Base-by-base conservation (phyloP, 2,888 invertebrate species). In the Physocephala rufipes region DNA sequence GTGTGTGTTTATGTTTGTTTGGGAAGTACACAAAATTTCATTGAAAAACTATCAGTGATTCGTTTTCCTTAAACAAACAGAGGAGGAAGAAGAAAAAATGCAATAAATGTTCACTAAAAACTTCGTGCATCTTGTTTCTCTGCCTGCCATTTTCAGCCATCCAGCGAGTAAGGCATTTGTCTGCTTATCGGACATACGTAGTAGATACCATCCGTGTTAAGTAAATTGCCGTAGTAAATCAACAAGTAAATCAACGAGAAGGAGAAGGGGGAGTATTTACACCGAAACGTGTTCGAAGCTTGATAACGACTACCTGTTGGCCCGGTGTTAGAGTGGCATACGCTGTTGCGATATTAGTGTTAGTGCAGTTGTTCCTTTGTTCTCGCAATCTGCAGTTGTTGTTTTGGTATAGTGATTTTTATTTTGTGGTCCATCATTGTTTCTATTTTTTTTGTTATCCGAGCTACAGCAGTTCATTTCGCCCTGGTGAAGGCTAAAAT, bases 241-340 rank as follows among this genome's bases (percentile, higher is more conserved):
- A n/a, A n/a, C n/a, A n/a, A n/a, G 21, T n/a, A 45, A n/a, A 13
- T 62, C n/a, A n/a, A n/a, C n/a, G n/a, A n/a, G n/a, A 1, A 7
- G 62, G 51, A 69, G 16, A 66, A 15, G 24, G 62, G 45, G 66
- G 12, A 4, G 24, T 16, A 55, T 24, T 1, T 15, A 12, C 16
- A 24, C 36, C 16, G 19, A 51, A 66, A 67, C 67, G 67, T 67
- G 67, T 67, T 67, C 28, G 55, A 45, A 21, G 19, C 53, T 53
- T 51, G 19, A 53, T n/a, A n/a, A n/a, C 47, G 26, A 24, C 68
- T 68, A 68, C 68, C 68, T 68, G 68, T 68, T 68, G 68, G n/a
- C n/a, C 51, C 36, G 28, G 15, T 12, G 15, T 36, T 28, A 2
- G 9, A 19, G 9, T 9, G 58, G 13, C 26, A 4, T 63, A 24